Evolutionary conservation across 2,113 vertebrate species (phyloP).

Genomic region (Callospermophilus lateralis): DNA sequence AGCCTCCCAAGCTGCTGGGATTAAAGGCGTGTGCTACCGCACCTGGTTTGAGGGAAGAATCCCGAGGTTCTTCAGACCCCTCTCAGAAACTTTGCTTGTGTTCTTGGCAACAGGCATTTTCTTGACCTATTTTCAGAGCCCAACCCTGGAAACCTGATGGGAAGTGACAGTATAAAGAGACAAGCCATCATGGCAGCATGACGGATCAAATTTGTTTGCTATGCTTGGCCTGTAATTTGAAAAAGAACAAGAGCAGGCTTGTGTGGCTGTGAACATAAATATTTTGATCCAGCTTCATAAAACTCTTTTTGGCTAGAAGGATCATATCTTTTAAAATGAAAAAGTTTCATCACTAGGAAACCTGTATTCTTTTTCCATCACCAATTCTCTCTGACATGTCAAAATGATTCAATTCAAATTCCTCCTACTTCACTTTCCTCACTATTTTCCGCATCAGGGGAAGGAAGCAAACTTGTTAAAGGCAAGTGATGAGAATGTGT

Average conservation of each 20-base stretch:
- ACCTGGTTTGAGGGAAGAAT: background rate
- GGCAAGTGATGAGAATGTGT: background rate
- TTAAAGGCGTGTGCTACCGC: no score
- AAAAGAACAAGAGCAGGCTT: conserved; percentile 15
- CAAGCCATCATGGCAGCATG: fast-evolving
- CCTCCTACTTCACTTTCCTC: background rate
- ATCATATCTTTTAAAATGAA: conserved; percentile 28
- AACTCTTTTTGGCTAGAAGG: conserved; percentile 45
- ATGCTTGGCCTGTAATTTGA: background rate
- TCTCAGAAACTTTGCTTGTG: background rate
- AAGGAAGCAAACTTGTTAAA: conserved; percentile 15
- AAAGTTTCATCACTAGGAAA: background rate
- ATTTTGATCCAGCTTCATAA: conserved; percentile 26
- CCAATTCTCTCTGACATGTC: background rate
- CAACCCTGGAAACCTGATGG: background rate
- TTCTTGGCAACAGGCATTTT: background rate
- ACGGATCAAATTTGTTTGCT: background rate
- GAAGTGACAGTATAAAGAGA: background rate
- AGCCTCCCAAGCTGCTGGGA: no score
- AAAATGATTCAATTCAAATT: background rate
- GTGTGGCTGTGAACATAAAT: background rate
- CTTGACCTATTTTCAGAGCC: background rate
- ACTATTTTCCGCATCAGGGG: background rate
- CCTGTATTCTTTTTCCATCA: background rate
- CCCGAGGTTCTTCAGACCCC: background rate